Evolutionary conservation across 1,140 invertebrate species (phyloP), one percentile per base, ranked within the genome.

Genomic region (Rhagoletis pomonella): DNA sequence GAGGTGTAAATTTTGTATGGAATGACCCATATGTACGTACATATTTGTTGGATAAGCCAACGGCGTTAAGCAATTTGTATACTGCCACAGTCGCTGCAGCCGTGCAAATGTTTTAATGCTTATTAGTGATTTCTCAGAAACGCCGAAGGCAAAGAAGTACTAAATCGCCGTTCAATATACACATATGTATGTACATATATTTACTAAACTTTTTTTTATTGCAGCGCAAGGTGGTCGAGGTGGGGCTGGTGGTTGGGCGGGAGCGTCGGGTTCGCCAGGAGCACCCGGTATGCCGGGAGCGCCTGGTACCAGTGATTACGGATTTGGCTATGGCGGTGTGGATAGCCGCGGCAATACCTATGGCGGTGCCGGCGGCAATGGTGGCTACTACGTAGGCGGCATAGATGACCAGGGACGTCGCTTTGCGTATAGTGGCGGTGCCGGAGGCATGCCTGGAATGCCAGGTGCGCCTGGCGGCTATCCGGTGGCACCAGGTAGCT

Each of bases 351-450:
- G 91, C 0, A 65, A 29, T 44, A 39, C 88, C 19, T 91, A 91
- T 7, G 91, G 91, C 9, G 91, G 90, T 1, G 90, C 90, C 2
- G 91, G 89, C 3, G 91, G 91, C 84, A 91, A 91, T 55, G 91
- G 91, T 0, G 91, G 89, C 59, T 91, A 91, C 88, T 91, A 91
- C 44, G 91, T 90, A 0, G 88, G 90, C 59, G 90, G 91, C 62
- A 89, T 89, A 6, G 91, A 91, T 19, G 91, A 91, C 87, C 91
- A 90, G 9, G 91, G 91, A 0, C 87, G 90, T 1, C 89, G 90
- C 60, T 91, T 88, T 50, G 87, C 89, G 14, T 91, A 91, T n/a
- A 90, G 89, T 12, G 89, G 89, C 44, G 89, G 87, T 19, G 59
- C 29, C 4, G 84, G 58, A 42, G 84, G 55, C 50, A n/a, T 60